A percentile compares a stretch with the other conserved stretches of the same genome.
phyloP scores from a whole-genome alignment of 2,797 vertebrate genomes.

The Gadopsis bispinosus region DNA sequence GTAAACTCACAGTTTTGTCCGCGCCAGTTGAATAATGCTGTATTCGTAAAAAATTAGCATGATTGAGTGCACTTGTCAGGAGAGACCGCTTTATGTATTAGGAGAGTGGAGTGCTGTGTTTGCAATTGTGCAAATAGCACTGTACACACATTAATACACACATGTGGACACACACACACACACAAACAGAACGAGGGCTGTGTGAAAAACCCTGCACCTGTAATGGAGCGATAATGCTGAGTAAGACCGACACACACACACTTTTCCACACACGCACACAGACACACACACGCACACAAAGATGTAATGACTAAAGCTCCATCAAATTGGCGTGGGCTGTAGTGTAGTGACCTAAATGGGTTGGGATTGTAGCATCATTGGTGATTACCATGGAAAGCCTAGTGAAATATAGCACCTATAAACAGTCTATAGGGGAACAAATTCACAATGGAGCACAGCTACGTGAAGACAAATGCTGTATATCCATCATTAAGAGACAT shows the following conservation, averaged over 20 bases:
- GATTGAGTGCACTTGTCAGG: conserved; percentile 78
- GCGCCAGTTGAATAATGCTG: conserved; percentile 69
- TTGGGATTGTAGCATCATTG: conserved; percentile 73
- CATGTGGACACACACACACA: conserved; percentile 27
- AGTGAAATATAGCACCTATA: conserved; percentile 70
- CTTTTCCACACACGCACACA: conserved; percentile 15
- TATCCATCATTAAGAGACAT: conserved; percentile 47
- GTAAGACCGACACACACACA: conserved; percentile 61
- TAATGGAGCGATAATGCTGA: conserved; percentile 80
- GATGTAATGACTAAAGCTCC: conserved; percentile 71
- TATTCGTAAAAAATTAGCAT: conserved; percentile 74
- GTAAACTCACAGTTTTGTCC: conserved; percentile 64
- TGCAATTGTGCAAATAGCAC: conserved; percentile 72
- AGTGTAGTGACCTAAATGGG: conserved; percentile 73
- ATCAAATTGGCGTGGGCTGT: conserved; percentile 62
- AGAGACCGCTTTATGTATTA: conserved; percentile 64
- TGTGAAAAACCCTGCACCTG: conserved; percentile 69
- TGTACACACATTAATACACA: conserved; percentile 62
- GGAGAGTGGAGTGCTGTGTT: conserved; percentile 69
- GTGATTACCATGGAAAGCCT: conserved; percentile 72
- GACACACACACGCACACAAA: conserved; percentile 32
- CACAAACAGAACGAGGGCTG: conserved; percentile 43
- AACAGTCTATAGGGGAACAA: conserved; percentile 52
- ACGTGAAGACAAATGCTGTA: conserved; percentile 34
- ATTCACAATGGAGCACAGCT: conserved; percentile 31